A percentile compares a stretch with the other conserved stretches of the same genome.
These are phyloP conservation scores for Bradypodion ventrale DNA, from an alignment of 2,797 vertebrate species.

Conservation along the genomic window DNA sequence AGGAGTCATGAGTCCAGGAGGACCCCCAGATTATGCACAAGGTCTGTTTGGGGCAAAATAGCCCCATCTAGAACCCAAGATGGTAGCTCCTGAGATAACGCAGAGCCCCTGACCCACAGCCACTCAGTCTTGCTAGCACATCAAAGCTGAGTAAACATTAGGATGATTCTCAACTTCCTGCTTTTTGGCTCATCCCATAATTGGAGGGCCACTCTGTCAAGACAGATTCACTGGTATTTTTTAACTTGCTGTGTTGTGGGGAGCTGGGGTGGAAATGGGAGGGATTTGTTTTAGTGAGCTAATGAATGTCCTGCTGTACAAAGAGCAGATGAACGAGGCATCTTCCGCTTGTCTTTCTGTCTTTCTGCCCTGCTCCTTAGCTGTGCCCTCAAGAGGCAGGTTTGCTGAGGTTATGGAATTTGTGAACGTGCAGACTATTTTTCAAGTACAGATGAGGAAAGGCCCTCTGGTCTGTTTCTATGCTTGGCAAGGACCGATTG, in stretches of 20 bases:
- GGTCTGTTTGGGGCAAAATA: no score
- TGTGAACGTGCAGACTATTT: background rate
- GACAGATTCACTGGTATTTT: constrained; percentile 53
- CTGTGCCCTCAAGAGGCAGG: constrained; percentile 38
- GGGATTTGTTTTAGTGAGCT: constrained; percentile 44
- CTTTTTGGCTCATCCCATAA: constrained; percentile 53
- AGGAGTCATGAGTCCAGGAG: no score
- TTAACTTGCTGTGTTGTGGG: constrained; percentile 48
- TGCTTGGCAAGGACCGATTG: background rate
- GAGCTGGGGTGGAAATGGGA: constrained; percentile 41
- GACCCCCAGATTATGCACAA: no score
- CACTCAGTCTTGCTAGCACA: no score
- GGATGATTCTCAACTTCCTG: constrained; percentile 67
- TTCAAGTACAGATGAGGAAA: no score
- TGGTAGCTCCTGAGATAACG: no score
- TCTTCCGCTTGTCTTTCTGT: constrained; percentile 45
- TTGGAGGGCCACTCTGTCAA: constrained; percentile 46
- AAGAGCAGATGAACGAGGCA: constrained; percentile 54
- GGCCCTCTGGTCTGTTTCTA: background rate
- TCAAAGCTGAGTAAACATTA: constrained; percentile 62
- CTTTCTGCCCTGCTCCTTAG: constrained; percentile 54
- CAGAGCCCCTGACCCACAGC: no score
- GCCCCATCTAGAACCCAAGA: no score
- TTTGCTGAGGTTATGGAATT: constrained; percentile 25
- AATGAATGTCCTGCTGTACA: constrained; percentile 38